Conservation (phyloP, 2,888 invertebrate species). For the Synanthedon andrenaeformis region DNA sequence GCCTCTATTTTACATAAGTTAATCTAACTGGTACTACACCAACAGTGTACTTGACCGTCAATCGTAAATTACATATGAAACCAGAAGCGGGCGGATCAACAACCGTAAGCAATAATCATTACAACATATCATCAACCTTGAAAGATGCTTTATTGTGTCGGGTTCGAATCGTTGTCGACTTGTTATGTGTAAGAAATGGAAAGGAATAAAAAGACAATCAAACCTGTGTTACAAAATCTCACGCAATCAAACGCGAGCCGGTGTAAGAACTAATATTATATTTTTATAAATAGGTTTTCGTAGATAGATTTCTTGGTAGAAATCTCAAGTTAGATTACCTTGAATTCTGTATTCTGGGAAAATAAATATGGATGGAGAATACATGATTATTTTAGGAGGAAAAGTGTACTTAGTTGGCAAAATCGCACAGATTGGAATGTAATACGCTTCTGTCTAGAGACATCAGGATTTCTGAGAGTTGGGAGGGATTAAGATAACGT, state of each 20-base stretch:
- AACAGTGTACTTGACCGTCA: not conserved
- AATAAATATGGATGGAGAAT: too few relatives aligned
- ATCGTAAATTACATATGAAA: slow-evolving; percentile 32
- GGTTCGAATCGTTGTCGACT: slow-evolving; percentile 63
- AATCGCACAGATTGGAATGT: not conserved
- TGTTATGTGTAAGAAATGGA: slow-evolving; percentile 44
- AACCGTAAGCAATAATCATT: slow-evolving; percentile 64
- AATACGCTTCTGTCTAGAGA: slow-evolving; percentile 5
- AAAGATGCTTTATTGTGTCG: slow-evolving; percentile 63
- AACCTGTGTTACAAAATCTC: slow-evolving; percentile 55
- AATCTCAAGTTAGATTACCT: too few relatives aligned
- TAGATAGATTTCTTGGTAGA: not conserved
- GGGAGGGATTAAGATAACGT: not conserved
- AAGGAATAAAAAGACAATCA: slow-evolving; percentile 46
- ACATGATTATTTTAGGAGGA: too few relatives aligned
- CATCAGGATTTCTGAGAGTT: slow-evolving; percentile 7
- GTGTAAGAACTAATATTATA: slow-evolving; percentile 32
- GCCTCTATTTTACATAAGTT: too few relatives aligned
- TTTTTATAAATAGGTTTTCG: slow-evolving; percentile 27
- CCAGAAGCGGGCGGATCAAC: slow-evolving; percentile 48
- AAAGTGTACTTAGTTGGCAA: slow-evolving; percentile 1
- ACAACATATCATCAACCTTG: slow-evolving; percentile 59
- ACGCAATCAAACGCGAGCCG: slow-evolving; percentile 37
- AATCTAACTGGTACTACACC: too few relatives aligned
- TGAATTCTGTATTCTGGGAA: too few relatives aligned